Evolutionary conservation across 2,888 invertebrate species (phyloP), one percentile per base, ranked within the genome.

Genomic region (Agriopis aurantiaria): DNA sequence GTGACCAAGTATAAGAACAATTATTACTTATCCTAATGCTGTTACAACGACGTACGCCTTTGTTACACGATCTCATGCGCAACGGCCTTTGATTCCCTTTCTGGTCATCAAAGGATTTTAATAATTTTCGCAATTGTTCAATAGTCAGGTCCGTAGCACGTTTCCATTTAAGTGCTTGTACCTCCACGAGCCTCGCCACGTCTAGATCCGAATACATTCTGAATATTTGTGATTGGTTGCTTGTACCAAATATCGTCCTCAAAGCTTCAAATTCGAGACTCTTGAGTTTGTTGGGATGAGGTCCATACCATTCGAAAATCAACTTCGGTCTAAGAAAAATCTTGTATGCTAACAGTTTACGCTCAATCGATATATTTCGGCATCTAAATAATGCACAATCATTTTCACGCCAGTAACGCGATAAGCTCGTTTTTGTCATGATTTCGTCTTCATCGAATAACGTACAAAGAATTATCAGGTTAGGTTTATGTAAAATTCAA

Each of bases 271-370:
- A 46, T 81, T 90, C 90, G 6, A 88, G 70, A 11, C 46, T 33
- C 70, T 83, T 84, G 7, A 85, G 41, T 7, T 79, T 65, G 17
- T 55, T 7, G 9, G 49, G 46, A 9, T 69, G 65, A 10, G 68
- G 66, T 72, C 79, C 72, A 67, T 81, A 85, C 89, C 88, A 90
- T 8, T 80, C 64, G 52, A 82, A 82, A 58, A 88, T 74, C 10
- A 90, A 74, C 46, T 89, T 68, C 12, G 89, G 90, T 68, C 89
- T 82, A 51, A 89, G 65, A 72, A 87, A 87, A 67, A 88, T 73
- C 79, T 89, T 90, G 49, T 90, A 89, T 1, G 45, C 69, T 0
- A 84, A 82, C 0, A 89, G 75, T 43, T 88, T 64, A 76, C 88
- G 87, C 59, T 75, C 78, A 82, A 23, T 60, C 40, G 56, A 45